phyloP scores from a whole-genome alignment of 1,140 invertebrate genomes.

The Zaprionus capensis region DNA sequence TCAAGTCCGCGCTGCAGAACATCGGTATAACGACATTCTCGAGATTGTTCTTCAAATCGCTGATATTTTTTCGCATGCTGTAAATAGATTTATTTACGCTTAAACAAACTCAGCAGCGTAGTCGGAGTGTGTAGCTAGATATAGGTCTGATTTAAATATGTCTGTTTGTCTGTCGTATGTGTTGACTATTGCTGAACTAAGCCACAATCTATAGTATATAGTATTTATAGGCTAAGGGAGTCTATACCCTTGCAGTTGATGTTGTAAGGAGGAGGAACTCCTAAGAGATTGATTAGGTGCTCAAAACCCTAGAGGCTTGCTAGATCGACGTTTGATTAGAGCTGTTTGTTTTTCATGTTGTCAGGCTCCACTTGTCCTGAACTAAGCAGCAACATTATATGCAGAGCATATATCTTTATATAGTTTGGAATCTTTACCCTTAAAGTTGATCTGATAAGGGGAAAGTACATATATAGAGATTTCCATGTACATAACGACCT shows the following conservation, averaged over 20 bases:
- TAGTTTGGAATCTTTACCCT: too few species aligned
- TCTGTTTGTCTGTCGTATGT: background rate
- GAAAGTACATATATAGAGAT: too few species aligned
- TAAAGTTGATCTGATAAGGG: too few species aligned
- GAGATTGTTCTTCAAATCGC: conserved; percentile 95
- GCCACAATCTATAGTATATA: conserved; percentile 28
- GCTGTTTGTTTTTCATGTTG: too few species aligned
- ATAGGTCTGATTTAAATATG: background rate
- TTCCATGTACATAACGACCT: too few species aligned
- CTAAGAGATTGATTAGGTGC: background rate
- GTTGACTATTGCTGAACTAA: conserved; percentile 14
- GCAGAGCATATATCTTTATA: too few species aligned
- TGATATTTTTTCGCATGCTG: conserved; percentile 96
- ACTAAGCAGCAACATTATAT: too few species aligned
- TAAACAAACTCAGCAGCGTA: conserved; percentile 36
- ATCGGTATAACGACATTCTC: conserved; percentile 97
- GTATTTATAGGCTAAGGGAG: too few species aligned
- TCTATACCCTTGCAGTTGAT: background rate
- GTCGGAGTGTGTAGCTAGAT: background rate
- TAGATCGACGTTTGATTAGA: too few species aligned
- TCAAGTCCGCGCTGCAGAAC: conserved; percentile 95
- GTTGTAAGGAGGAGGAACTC: background rate
- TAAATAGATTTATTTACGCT: conserved; percentile 67
- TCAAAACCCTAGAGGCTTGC: too few species aligned
- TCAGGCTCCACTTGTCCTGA: accelerated